Evolutionary conservation across 2,888 invertebrate genomes (phyloP).

Genomic region (Idaea dimidiata): DNA sequence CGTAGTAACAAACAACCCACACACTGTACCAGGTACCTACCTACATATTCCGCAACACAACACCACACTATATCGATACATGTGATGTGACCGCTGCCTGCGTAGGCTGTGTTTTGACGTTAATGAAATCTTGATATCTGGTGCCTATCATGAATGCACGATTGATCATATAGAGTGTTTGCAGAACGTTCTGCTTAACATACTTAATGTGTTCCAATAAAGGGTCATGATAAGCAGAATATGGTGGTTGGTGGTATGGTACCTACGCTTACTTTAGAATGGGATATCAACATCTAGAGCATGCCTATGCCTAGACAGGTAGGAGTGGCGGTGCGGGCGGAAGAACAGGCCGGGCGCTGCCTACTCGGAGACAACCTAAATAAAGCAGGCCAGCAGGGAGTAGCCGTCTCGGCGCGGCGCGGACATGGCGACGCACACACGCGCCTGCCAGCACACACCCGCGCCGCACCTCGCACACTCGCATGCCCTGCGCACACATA

Average conservation of each 20-base stretch:
- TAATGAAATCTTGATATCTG: conserved; percentile 6
- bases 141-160: not conserved
- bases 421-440: conserved; percentile 54
- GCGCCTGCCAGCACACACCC: conserved; percentile 44
- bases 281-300: conserved; percentile 23
- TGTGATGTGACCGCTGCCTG: conserved; percentile 10
- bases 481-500: conserved; percentile 61
- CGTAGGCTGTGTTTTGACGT: conserved; percentile 2
- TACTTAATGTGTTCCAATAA: not conserved
- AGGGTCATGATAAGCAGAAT: not conserved
- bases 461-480: conserved; percentile 44
- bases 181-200: conserved; percentile 1
- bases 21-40: too few relatives aligned
- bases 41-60: conserved; percentile 27
- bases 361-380: conserved; percentile 72
- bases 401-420: conserved; percentile 65
- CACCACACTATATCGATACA: conserved; percentile 34
- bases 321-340: conserved; percentile 35
- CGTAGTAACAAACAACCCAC: conserved; percentile 31
- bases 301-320: conserved; percentile 34
- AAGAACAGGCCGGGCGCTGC: conserved; percentile 41
- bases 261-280: conserved; percentile 8
- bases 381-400: conserved; percentile 73
- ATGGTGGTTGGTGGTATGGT: too few relatives aligned
- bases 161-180: not conserved